Percentiles rank a stretch among this genome's conserved stretches.
These are phyloP conservation scores for Drosophila subquinaria DNA, from an alignment of 2,888 invertebrate genomes.

Conservation along the genomic window DNA sequence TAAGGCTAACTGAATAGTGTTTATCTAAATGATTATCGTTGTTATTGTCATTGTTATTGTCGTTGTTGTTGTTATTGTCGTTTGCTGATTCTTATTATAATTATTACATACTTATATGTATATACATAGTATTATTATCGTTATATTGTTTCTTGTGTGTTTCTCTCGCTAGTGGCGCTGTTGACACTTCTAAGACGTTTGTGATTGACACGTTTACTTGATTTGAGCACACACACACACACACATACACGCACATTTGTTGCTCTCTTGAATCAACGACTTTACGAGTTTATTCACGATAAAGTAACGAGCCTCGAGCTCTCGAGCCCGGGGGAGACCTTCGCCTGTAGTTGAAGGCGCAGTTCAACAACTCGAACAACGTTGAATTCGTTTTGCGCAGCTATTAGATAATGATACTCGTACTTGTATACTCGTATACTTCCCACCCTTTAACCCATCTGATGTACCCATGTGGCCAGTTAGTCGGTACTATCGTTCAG, in stretches of 20 bases:
- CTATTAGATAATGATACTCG: slow-evolving; percentile 47
- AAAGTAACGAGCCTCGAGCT: slow-evolving; percentile 36
- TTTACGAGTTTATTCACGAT: slow-evolving; percentile 56
- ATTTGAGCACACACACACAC: slow-evolving; percentile 39
- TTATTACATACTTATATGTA: slow-evolving; percentile 12
- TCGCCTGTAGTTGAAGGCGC: slow-evolving; percentile 50
- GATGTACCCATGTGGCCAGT: slow-evolving; percentile 3
- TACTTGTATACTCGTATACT: background rate
- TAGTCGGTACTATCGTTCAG: background rate
- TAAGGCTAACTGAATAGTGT: slow-evolving; percentile 2
- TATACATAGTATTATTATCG: slow-evolving; percentile 24
- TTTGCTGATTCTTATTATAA: slow-evolving; percentile 17
- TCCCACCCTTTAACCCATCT: background rate
- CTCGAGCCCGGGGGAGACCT: slow-evolving; percentile 35
- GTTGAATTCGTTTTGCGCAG: slow-evolving; percentile 53
- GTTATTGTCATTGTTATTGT: slow-evolving; percentile 16
- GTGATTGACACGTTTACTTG: slow-evolving; percentile 66
- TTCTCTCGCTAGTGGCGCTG: slow-evolving; percentile 29
- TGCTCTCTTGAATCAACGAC: slow-evolving; percentile 35
- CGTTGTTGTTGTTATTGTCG: slow-evolving; percentile 21
- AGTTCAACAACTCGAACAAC: slow-evolving; percentile 49
- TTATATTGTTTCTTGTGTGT: slow-evolving; percentile 41
- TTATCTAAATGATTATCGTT: slow-evolving; percentile 32
- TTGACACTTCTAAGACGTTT: slow-evolving; percentile 58
- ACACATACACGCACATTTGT: slow-evolving; percentile 11